Evolutionary conservation across 2,113 vertebrate genomes (phyloP), one percentile per base, ranked within the genome.

Genomic region (Nannobrachium achirus): DNA sequence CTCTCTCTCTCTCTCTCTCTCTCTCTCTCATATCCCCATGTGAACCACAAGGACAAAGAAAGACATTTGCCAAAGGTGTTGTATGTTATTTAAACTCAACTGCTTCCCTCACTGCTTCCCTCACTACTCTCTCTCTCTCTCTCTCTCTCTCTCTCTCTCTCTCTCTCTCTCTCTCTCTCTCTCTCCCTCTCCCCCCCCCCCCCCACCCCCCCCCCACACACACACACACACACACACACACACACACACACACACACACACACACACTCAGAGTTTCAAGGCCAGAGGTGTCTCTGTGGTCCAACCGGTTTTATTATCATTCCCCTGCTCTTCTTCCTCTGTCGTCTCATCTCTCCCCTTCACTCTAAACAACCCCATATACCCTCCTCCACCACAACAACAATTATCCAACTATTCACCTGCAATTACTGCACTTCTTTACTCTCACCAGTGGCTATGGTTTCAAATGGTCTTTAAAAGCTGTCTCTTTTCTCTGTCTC

Each of bases 251-350:
- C 13, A 52, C 67, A 80, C 71, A 62, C 81, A 69, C 56, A 75
- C 75, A 82, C 68, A 82, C 78, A 73, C 71, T 40, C 38, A 14
- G 42, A 74, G 56, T 75, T 78, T 78, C 69, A 67, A 82, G 69
- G 75, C 62, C 75, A 52, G 69, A 62, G 45, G 41, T 61, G 77
- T 75, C 65, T 79, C 69, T 69, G 46, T 20, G 55, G 63, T 62
- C 58, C 39, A 55, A 39, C 20, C 55, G 15, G 16, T 39, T 66
- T 61, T 45, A 64, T 40, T 51, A 38, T 14, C 62, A 14, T 52
- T 10, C 7, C 50, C 38, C 45, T 38, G 19, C 48, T 69, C 20
- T 25, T 33, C 10, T 46, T 15, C 20, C n/a, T 63, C 61, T 40
- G 25, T 52, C 25, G 9, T 40, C 3, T 62, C 19, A 33, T 65